These are phyloP conservation scores for Oncorhynchus masou DNA, from an alignment of 2,113 vertebrate genomes.

Conservation along the genomic window DNA sequence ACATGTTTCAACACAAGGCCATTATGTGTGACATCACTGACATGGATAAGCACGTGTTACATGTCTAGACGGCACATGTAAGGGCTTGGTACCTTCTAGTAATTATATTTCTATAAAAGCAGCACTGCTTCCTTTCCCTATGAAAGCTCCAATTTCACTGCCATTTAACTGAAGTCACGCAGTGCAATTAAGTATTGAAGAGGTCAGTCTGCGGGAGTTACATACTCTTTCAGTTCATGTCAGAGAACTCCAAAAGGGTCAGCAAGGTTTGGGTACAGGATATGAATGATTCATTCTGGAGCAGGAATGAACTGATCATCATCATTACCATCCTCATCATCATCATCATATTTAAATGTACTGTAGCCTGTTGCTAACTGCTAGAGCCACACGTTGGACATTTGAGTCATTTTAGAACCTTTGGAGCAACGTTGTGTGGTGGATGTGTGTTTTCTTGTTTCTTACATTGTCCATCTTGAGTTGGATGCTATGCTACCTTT, in stretches of 20 bases:
- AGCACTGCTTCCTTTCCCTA: not conserved
- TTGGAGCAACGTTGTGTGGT: too few species aligned
- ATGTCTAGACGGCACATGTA: not conserved
- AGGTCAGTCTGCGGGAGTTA: constrained; percentile 20
- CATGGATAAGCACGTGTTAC: too few species aligned
- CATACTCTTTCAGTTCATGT: constrained; percentile 29
- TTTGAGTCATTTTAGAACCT: too few species aligned
- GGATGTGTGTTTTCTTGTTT: too few species aligned
- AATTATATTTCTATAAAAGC: too few species aligned
- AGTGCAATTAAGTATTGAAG: not conserved
- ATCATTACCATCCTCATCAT: constrained; percentile 8
- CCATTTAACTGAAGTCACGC: too few species aligned
- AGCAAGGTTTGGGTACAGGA: constrained; percentile 27
- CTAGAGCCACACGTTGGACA: not conserved
- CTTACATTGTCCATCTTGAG: too few species aligned
- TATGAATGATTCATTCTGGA: constrained; percentile 53
- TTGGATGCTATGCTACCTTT: too few species aligned
- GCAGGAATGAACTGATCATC: constrained; percentile 35
- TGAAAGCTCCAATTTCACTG: not conserved
- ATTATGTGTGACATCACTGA: too few species aligned
- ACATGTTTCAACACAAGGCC: too few species aligned
- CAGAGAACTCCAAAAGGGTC: constrained; percentile 42
- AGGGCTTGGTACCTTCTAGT: not conserved
- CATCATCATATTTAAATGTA: too few species aligned
- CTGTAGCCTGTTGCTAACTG: constrained; percentile 18